phyloP scores from a whole-genome alignment of 2,797 vertebrate genomes.

The Eleutherodactylus coqui region DNA sequence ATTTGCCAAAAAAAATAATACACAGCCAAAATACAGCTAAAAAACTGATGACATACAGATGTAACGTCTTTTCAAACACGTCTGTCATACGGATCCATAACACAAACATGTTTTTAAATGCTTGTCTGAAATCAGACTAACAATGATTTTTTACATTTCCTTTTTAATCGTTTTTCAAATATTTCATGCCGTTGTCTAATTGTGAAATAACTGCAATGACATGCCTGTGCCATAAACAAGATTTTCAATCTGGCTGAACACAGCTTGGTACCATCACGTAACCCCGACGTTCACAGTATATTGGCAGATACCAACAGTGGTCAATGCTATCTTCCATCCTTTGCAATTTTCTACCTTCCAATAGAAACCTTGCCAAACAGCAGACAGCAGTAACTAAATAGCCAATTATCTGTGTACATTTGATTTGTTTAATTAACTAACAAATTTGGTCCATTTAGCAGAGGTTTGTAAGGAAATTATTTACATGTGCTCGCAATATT shows the following conservation, averaged over 20 bases:
- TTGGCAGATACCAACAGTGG: neutral
- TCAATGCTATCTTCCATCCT: neutral
- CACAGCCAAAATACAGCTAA: no score
- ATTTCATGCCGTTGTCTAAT: neutral
- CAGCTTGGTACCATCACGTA: neutral
- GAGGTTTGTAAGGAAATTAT: slow-evolving; percentile 22
- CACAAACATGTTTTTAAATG: no score
- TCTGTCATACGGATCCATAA: no score
- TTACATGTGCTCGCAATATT: neutral
- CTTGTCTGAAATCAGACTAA: no score
- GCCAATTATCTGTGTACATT: slow-evolving; percentile 31
- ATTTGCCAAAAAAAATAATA: no score
- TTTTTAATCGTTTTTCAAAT: neutral
- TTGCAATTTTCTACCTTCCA: neutral
- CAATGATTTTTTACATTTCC: neutral
- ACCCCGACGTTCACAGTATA: neutral
- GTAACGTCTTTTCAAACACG: no score
- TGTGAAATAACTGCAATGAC: neutral
- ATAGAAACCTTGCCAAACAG: neutral
- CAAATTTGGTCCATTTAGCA: slow-evolving; percentile 20
- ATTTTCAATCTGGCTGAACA: neutral
- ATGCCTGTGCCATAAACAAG: neutral
- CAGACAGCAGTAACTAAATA: slow-evolving; percentile 2
- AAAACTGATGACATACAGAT: no score
- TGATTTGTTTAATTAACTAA: slow-evolving; percentile 40